These are phyloP conservation scores for Ornithorhynchus anatinus DNA, from an alignment of 2,113 vertebrate species.

Conservation along the genomic window DNA sequence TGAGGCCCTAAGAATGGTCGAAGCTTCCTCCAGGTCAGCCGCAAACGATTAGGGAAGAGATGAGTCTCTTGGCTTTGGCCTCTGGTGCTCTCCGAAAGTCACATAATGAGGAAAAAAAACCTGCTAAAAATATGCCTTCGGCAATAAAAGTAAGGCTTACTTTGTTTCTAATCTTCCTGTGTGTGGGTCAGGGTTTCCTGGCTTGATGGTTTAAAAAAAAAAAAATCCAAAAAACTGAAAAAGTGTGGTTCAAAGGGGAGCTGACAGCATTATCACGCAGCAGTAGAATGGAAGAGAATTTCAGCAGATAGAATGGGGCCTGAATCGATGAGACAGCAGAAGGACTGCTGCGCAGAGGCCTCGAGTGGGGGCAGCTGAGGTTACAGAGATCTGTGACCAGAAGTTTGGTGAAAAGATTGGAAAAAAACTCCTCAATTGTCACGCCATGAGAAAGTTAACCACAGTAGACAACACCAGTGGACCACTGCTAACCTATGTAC, in stretches of 20 bases:
- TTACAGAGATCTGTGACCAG: constrained; percentile 22
- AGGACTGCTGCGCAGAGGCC: constrained; percentile 30
- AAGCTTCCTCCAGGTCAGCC: not conserved
- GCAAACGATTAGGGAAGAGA: constrained; percentile 25
- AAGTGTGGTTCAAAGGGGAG: constrained; percentile 14
- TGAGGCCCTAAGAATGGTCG: not conserved
- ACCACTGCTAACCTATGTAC: constrained; percentile 67
- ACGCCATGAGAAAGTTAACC: constrained; percentile 36
- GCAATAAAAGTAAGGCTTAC: constrained; percentile 53
- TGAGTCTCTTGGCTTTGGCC: constrained; percentile 33
- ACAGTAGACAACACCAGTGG: constrained; percentile 53
- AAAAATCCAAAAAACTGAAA: too few relatives aligned
- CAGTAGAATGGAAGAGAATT: constrained; percentile 4
- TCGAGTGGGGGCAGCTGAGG: not conserved
- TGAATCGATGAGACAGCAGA: not conserved
- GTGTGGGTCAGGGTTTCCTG: too few relatives aligned
- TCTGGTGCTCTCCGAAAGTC: constrained; percentile 51
- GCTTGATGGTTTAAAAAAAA: too few relatives aligned
- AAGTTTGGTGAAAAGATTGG: not conserved
- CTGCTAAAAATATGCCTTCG: constrained; percentile 35
- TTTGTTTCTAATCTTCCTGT: constrained; percentile 22
- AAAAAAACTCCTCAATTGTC: constrained; percentile 38
- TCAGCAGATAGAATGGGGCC: constrained; percentile 22
- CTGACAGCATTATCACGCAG: constrained; percentile 37
- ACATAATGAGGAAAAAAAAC: constrained; percentile 4